These are phyloP conservation scores for Platysternon megacephalum DNA, from an alignment of 2,113 vertebrate species.

Conservation along the genomic window DNA sequence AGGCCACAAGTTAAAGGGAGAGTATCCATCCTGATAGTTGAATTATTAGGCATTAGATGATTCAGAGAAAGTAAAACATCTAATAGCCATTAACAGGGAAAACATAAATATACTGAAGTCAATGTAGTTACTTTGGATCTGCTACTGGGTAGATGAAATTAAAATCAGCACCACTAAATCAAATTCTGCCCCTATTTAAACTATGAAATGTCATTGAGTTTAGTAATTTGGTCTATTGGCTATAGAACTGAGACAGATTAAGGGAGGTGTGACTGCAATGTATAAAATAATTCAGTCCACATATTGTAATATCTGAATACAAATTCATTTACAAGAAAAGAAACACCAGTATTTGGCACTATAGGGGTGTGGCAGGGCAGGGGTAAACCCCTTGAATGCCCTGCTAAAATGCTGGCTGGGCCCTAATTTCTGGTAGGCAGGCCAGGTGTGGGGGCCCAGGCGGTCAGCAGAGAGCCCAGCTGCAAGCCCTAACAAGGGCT, in stretches of 20 bases:
- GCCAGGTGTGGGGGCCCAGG: too few relatives aligned
- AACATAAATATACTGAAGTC: neutral
- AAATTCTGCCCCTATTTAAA: neutral
- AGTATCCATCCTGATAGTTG: neutral
- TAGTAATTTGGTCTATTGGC: conserved; percentile 5
- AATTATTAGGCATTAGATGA: neutral
- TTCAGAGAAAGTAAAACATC: neutral
- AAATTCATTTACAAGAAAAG: conserved; percentile 25
- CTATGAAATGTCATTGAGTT: neutral
- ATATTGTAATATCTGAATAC: conserved; percentile 38
- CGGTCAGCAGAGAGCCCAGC: too few relatives aligned
- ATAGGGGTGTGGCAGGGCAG: neutral
- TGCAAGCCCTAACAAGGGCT: too few relatives aligned
- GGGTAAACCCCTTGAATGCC: too few relatives aligned
- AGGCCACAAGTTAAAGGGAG: neutral
- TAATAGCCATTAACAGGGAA: neutral
- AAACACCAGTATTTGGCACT: conserved; percentile 24
- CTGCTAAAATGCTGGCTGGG: too few relatives aligned
- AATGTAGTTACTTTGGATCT: neutral
- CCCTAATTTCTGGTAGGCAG: too few relatives aligned
- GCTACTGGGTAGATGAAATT: neutral
- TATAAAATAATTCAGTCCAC: neutral
- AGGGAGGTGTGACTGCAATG: conserved; percentile 8
- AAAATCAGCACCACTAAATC: neutral
- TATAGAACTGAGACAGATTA: neutral